Evolutionary conservation across 2,797 vertebrate genomes (phyloP).

Genomic region (Lateolabrax maculatus): DNA sequence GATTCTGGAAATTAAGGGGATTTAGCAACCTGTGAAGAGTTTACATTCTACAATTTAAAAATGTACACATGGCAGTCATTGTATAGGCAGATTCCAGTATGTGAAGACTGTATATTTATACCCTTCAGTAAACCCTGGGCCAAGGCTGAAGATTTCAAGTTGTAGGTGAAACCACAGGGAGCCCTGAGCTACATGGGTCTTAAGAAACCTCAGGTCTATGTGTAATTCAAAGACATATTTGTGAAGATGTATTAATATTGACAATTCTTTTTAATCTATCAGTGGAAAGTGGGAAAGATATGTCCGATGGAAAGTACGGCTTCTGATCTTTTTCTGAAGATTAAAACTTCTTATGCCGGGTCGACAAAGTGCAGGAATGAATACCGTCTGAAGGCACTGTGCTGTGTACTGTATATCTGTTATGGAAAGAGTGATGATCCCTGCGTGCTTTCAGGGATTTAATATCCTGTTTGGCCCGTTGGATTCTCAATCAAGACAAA

Average conservation of each 20-base stretch:
- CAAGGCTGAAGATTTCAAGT: not conserved
- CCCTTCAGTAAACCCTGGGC: not conserved
- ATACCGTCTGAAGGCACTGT: not conserved
- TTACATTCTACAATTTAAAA: not conserved
- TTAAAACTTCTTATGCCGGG: not conserved
- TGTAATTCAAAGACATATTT: not conserved
- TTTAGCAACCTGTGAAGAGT: not conserved
- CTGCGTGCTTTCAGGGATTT: not conserved
- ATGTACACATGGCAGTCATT: not conserved
- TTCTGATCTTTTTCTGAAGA: not conserved
- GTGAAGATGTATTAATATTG: not conserved
- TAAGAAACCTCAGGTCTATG: too few relatives aligned
- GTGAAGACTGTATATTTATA: not conserved
- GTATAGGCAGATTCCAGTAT: not conserved
- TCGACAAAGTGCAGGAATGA: not conserved
- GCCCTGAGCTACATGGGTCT: too few relatives aligned
- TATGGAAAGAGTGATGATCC: not conserved
- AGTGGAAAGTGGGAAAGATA: not conserved
- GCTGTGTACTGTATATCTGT: not conserved
- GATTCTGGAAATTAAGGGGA: not conserved
- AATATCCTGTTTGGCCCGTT: not conserved
- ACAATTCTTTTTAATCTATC: not conserved
- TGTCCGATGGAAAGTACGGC: not conserved
- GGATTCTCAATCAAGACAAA: conserved; percentile 8
- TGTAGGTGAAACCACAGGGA: not conserved